Percentiles rank a stretch among this genome's conserved stretches.
These are phyloP conservation scores for Prinia subflava DNA, from an alignment of 2,113 vertebrate species.

Conservation along the genomic window DNA sequence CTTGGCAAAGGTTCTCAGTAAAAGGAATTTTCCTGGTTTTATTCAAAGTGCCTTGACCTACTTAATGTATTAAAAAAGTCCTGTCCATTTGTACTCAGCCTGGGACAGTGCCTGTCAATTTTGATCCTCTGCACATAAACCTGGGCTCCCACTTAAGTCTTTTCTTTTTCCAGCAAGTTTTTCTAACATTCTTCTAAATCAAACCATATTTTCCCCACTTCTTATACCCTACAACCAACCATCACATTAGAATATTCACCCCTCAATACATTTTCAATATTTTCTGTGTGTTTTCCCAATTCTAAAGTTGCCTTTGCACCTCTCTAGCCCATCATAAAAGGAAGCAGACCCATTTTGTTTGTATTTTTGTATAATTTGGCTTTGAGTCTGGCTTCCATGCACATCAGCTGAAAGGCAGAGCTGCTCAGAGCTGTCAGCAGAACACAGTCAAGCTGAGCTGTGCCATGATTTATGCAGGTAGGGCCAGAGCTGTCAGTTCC, in stretches of 20 bases:
- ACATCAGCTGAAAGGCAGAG: neutral
- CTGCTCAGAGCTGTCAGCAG: constrained; percentile 41
- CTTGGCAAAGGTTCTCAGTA: neutral
- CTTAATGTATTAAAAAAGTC: neutral
- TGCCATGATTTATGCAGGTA: neutral
- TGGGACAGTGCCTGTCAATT: accelerated
- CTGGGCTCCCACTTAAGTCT: neutral
- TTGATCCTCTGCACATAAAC: neutral
- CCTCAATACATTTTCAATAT: neutral
- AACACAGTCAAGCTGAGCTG: constrained; percentile 31
- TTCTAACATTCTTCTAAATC: neutral
- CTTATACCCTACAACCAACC: neutral
- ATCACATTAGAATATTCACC: neutral
- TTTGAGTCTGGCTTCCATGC: neutral
- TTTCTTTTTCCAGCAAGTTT: neutral
- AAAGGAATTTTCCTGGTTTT: neutral
- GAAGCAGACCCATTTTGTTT: neutral
- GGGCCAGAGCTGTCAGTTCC: constrained; percentile 30
- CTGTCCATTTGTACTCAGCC: neutral
- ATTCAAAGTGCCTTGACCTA: neutral
- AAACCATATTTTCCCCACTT: neutral
- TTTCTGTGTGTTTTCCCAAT: neutral
- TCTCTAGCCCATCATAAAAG: neutral
- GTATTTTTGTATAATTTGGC: neutral
- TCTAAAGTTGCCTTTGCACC: neutral